A percentile compares a stretch with the other conserved stretches of the same genome.
Conservation (phyloP, 2,797 vertebrate species). For the Phoxinus dragarum region DNA sequence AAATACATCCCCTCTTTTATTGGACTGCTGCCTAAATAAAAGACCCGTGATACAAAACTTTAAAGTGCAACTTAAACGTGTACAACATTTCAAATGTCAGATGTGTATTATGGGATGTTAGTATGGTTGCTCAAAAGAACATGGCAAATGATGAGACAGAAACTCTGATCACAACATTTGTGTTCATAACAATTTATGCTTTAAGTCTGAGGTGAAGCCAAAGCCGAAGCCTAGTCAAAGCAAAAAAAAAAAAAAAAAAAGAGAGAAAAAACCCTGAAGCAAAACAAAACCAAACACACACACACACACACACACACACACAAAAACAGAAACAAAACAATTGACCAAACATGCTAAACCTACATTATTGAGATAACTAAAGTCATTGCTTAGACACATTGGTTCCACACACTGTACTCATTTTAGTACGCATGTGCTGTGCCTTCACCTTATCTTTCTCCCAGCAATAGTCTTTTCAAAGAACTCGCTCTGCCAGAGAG, state of each 20-base stretch:
- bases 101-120: background rate
- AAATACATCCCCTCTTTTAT: background rate
- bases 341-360: background rate
- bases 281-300: background rate
- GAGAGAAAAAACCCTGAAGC: background rate
- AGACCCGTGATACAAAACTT: background rate
- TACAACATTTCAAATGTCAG: background rate
- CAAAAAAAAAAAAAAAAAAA: background rate
- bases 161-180: background rate
- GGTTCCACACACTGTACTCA: background rate
- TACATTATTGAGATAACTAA: background rate
- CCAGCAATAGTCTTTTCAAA: constrained; percentile 17
- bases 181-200: background rate
- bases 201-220: too few species aligned
- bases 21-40: background rate
- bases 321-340: background rate
- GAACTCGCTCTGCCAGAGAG: constrained; percentile 2
- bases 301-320: background rate
- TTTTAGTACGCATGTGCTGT: background rate
- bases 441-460: background rate
- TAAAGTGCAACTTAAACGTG: background rate
- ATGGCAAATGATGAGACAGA: background rate
- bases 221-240: background rate
- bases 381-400: background rate
- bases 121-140: background rate